phyloP scores from a whole-genome alignment of 2,797 vertebrate genomes.

The Semotilus atromaculatus region DNA sequence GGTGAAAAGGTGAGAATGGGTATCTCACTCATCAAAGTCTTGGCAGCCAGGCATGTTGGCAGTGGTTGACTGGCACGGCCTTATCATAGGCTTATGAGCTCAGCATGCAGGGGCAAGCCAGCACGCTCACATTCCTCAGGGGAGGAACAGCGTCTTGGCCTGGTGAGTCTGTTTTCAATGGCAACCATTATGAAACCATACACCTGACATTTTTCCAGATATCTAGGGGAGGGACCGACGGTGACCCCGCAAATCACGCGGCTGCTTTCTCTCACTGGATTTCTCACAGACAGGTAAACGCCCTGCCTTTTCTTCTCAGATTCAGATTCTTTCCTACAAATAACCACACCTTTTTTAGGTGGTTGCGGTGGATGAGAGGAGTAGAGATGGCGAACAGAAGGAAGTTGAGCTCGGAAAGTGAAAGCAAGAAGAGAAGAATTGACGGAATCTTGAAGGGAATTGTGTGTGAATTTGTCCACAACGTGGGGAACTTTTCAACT shows the following conservation, averaged over 20 bases:
- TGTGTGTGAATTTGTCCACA: constrained; percentile 54
- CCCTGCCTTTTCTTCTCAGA: constrained; percentile 20
- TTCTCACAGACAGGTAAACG: constrained; percentile 31
- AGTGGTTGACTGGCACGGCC: constrained; percentile 63
- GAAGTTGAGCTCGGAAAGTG: constrained; percentile 63
- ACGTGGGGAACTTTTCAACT: constrained; percentile 69
- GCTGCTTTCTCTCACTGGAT: constrained; percentile 35
- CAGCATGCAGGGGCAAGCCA: constrained; percentile 63
- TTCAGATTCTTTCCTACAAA: constrained; percentile 37
- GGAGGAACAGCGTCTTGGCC: constrained; percentile 52
- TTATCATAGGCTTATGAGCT: constrained; percentile 65
- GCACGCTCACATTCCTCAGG: constrained; percentile 57
- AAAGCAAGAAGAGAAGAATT: constrained; percentile 55
- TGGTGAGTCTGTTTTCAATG: constrained; percentile 54
- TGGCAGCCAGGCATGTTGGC: constrained; percentile 63
- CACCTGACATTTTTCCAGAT: constrained; percentile 55
- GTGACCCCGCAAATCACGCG: constrained; percentile 45
- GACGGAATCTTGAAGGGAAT: constrained; percentile 53
- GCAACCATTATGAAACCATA: constrained; percentile 52
- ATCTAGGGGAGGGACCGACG: constrained; percentile 34
- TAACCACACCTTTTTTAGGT: constrained; percentile 46
- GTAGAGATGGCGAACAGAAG: constrained; percentile 54
- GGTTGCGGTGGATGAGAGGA: constrained; percentile 52
- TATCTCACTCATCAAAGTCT: constrained; percentile 65
- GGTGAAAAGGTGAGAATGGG: constrained; percentile 60